Conservation (phyloP, 1,140 invertebrate species). For the Bombus huntii region DNA sequence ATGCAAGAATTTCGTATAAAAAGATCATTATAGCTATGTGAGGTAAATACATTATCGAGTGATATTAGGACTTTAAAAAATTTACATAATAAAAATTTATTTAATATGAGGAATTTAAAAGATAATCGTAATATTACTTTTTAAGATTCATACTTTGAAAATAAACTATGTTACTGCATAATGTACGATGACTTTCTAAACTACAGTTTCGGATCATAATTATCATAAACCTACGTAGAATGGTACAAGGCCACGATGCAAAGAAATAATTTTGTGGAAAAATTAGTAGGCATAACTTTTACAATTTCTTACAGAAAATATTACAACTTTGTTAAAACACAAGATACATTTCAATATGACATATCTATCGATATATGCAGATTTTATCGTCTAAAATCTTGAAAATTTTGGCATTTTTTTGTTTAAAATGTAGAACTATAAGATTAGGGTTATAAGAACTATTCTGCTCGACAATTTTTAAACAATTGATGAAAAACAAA, state of each 20-base stretch:
- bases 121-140: not conserved
- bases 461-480: not conserved
- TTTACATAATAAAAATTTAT: not conserved
- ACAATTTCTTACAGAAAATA: not conserved
- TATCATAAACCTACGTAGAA: not conserved
- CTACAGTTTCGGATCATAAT: not conserved
- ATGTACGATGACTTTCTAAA: not conserved
- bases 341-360: not conserved
- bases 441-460: too few species aligned
- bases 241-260: too few species aligned
- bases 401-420: too few species aligned
- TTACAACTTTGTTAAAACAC: not conserved
- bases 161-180: too few species aligned
- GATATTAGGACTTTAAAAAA: not conserved
- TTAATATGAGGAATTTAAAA: not conserved
- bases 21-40: not conserved
- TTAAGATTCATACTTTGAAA: not conserved
- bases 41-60: not conserved
- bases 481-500: not conserved
- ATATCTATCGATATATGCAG: not conserved
- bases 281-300: not conserved
- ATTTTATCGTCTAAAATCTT: too few species aligned
- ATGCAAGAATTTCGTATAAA: not conserved
- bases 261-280: not conserved
- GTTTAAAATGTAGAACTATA: too few species aligned